These are phyloP conservation scores for Drosophila anomalata DNA, from an alignment of 2,888 invertebrate species.

Conservation along the genomic window DNA sequence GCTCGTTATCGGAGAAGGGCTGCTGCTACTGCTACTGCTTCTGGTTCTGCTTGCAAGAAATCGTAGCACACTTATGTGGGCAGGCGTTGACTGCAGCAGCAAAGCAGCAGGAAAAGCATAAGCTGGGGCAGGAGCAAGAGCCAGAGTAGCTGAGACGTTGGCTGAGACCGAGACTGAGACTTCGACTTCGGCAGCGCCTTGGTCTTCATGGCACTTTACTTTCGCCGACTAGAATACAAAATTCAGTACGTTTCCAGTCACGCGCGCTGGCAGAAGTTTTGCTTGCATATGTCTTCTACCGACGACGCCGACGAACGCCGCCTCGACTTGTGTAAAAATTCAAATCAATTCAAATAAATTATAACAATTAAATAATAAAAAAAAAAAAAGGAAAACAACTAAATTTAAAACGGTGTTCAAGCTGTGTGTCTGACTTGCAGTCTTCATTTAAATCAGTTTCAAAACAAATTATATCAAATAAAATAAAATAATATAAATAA, in stretches of 20 bases:
- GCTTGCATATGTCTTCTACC: conserved; percentile 73
- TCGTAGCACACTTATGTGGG: conserved; percentile 78
- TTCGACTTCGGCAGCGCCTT: conserved; percentile 72
- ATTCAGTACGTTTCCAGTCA: conserved; percentile 81
- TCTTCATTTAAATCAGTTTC: conserved; percentile 29
- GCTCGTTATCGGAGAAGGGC: conserved; percentile 40
- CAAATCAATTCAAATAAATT: conserved; percentile 49
- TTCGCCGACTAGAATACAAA: conserved; percentile 70
- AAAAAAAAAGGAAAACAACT: conserved; percentile 16
- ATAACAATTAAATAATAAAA: conserved; percentile 36
- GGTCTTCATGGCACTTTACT: conserved; percentile 75
- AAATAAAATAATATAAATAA: conserved; percentile 13
- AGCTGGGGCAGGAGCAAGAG: conserved; percentile 29
- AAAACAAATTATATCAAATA: conserved; percentile 21
- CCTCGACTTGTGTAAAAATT: conserved; percentile 74
- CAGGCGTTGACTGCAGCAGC: conserved; percentile 65
- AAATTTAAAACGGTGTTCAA: conserved; percentile 46
- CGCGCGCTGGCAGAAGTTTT: conserved; percentile 81
- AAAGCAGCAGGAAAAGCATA: conserved; percentile 18
- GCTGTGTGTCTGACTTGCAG: conserved; percentile 49
- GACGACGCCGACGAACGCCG: conserved; percentile 69
- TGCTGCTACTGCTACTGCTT: conserved; percentile 25
- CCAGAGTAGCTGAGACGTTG: conserved; percentile 12
- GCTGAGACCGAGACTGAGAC: conserved; percentile 28
- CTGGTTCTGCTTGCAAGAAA: conserved; percentile 72